Base-by-base conservation (phyloP, 2,113 vertebrate species). In the Syngnathus typhle region DNA sequence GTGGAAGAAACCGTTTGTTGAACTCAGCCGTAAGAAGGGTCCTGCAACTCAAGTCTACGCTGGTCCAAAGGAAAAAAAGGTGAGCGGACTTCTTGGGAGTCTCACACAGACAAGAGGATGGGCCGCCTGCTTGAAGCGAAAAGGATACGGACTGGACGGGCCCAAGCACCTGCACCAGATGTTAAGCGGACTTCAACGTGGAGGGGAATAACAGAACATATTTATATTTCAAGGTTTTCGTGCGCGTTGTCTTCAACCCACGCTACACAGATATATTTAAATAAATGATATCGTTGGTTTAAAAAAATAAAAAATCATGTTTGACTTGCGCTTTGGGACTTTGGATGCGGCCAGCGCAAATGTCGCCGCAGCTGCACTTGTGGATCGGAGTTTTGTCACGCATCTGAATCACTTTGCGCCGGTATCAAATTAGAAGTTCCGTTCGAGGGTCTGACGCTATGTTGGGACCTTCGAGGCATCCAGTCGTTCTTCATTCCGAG, bases 201-300 rank as follows among this genome's bases (percentile, higher is more conserved):
- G 78, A 77, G 83, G 72, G 78, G 71, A 87, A 81, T 82, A 64
- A 73, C 86, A 80, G 68, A n/a, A 41, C 65, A 80, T 32, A 32
- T 32, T 32, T 32, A 32, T 32, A 32, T 32, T 3, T 32, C 3
- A 32, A 32, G 27, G 27, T 32, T 32, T 32, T 32, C 27, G 27
- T 32, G 27, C 27, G 27, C 2, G 27, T 32, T 32, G 27, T 32
- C 27, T 32, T 32, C 27, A 32, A 32, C 27, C 27, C 27, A 32
- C 27, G 27, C 27, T 32, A 32, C 66, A 5, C 9, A 88, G 78
- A 82, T 87, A 90, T 91, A 92, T 90, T 91, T 91, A 89, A 90
- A 91, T 92, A 92, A 92, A 92, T 90, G 88, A 90, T 87, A 86
- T 79, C 74, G 87, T 88, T 89, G 84, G 49, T 87, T 23, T 43